Conservation (phyloP, 1,140 invertebrate species). For the Formica selysi region DNA sequence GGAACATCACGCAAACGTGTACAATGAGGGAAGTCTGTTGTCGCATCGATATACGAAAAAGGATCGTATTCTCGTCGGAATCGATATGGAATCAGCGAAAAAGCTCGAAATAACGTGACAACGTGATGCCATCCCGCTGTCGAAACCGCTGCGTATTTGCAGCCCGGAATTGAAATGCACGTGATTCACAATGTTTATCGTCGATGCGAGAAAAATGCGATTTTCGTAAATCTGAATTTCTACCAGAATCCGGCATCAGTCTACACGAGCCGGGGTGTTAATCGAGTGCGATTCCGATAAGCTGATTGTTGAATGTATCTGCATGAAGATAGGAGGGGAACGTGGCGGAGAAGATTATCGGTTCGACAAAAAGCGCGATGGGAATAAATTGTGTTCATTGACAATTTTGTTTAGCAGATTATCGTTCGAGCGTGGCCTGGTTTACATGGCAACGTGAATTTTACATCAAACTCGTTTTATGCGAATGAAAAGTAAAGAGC, state of each 20-base stretch:
- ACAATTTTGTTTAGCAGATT: slow-evolving; percentile 61
- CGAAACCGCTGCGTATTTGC: not conserved
- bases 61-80: slow-evolving; percentile 6
- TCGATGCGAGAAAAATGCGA: slow-evolving; percentile 43
- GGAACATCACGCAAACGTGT: not conserved
- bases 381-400: slow-evolving; percentile 46
- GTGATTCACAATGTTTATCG: slow-evolving; percentile 33
- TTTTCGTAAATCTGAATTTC: slow-evolving; percentile 56
- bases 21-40: not conserved
- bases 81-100: slow-evolving; percentile 19
- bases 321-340: slow-evolving; percentile 18
- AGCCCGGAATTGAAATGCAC: slow-evolving; percentile 2
- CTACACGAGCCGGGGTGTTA: slow-evolving; percentile 25
- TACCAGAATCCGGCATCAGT: slow-evolving; percentile 30
- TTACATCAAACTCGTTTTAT: slow-evolving; percentile 32
- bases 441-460: slow-evolving; percentile 36
- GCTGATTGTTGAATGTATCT: slow-evolving; percentile 44
- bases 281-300: slow-evolving; percentile 46
- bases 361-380: not conserved
- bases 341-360: slow-evolving; percentile 32
- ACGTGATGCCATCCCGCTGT: not conserved
- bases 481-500: not conserved
- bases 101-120: slow-evolving; percentile 21
- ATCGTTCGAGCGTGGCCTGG: slow-evolving; percentile 23
- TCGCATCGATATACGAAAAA: slow-evolving; percentile 19